phyloP scores from a whole-genome alignment of 2,888 invertebrate genomes.

The Cantharis lateralis region DNA sequence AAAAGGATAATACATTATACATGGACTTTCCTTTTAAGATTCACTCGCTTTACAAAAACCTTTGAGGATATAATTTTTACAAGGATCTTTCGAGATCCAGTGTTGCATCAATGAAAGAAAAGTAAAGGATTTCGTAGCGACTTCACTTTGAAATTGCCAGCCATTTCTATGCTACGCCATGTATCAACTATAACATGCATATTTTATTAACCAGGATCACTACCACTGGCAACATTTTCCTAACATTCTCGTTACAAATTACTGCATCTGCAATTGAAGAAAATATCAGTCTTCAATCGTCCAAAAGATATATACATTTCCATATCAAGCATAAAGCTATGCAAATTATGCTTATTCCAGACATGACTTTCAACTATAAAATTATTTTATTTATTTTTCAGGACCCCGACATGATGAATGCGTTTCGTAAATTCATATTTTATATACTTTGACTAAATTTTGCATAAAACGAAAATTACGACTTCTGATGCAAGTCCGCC shows the following conservation, averaged over 20 bases:
- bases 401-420: neutral
- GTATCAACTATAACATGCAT: constrained; percentile 24
- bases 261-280: constrained; percentile 7
- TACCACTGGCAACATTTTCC: constrained; percentile 9
- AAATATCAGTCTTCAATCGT: constrained; percentile 7
- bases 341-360: constrained; percentile 7
- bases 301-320: constrained; percentile 7
- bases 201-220: constrained; percentile 19
- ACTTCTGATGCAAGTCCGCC: neutral
- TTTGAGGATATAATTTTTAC: constrained; percentile 24
- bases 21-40: constrained; percentile 21
- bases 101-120: constrained; percentile 10
- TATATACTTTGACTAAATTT: neutral
- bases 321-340: constrained; percentile 5
- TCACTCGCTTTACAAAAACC: constrained; percentile 7
- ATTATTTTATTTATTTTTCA: neutral
- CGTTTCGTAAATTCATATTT: neutral
- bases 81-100: constrained; percentile 10
- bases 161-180: constrained; percentile 17
- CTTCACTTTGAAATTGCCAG: constrained; percentile 11
- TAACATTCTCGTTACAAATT: constrained; percentile 19
- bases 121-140: neutral
- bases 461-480: neutral
- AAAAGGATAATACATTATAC: constrained; percentile 28
- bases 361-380: constrained; percentile 1